Evolutionary conservation across 1,140 invertebrate genomes (phyloP).

Genomic region (Drosophila pseudoobscura): DNA sequence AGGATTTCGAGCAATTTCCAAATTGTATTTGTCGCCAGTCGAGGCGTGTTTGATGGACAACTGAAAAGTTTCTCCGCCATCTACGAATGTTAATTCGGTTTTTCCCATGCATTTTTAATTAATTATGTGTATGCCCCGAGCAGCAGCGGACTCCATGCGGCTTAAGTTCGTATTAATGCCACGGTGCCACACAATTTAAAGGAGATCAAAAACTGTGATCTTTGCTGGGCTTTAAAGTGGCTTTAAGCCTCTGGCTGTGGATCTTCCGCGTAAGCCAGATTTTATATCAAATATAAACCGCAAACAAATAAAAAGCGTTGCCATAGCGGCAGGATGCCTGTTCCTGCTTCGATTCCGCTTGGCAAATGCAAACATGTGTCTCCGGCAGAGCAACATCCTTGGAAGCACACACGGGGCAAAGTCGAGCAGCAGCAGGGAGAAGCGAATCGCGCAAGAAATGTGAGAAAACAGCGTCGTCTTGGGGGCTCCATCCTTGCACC

Average conservation of each 20-base stretch:
- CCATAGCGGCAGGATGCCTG: slow-evolving; percentile 4
- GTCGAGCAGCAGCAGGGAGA: too few relatives aligned
- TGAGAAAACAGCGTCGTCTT: slow-evolving; percentile 2
- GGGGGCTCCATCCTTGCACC: background rate
- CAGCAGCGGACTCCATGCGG: slow-evolving; percentile 7
- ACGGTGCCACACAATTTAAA: slow-evolving; percentile 2
- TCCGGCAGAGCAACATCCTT: slow-evolving; percentile 14
- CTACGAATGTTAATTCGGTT: slow-evolving; percentile 17
- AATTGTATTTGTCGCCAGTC: slow-evolving; percentile 43
- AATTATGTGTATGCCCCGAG: slow-evolving; percentile 3
- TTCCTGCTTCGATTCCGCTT: slow-evolving; percentile 32
- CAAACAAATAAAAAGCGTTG: slow-evolving; percentile 68
- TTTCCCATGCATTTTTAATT: slow-evolving; percentile 45
- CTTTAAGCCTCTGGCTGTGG: slow-evolving; percentile 26
- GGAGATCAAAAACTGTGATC: background rate
- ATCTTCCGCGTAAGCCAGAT: slow-evolving; percentile 30
- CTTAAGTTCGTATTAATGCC: slow-evolving; percentile 19
- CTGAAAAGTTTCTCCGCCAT: slow-evolving; percentile 15
- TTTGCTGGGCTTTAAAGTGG: slow-evolving; percentile 3
- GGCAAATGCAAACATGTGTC: slow-evolving; percentile 56
- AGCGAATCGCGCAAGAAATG: too few relatives aligned
- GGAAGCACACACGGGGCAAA: too few relatives aligned
- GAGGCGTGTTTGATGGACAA: slow-evolving; percentile 32
- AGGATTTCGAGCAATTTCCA: slow-evolving; percentile 25
- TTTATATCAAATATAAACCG: slow-evolving; percentile 57